These are phyloP conservation scores for Epinephelus cyanopodus DNA, from an alignment of 2,113 vertebrate genomes.

Conservation along the genomic window DNA sequence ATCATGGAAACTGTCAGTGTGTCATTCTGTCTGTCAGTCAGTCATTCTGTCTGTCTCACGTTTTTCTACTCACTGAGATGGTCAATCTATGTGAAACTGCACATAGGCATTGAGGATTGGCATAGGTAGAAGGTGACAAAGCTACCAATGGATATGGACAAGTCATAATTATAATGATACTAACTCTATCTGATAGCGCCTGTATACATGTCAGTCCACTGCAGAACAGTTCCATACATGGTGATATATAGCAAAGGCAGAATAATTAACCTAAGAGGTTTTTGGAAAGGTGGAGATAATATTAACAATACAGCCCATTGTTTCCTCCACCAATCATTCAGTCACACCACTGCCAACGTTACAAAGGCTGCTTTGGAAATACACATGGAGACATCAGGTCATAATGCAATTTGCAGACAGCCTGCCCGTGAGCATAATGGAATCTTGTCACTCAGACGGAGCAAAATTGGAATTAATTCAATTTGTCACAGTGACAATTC, in stretches of 20 bases:
- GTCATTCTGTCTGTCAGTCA: no score
- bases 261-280: background rate
- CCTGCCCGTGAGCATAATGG: constrained; percentile 78
- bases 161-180: no score
- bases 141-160: no score
- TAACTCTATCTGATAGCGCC: background rate
- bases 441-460: constrained; percentile 83
- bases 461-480: constrained; percentile 84
- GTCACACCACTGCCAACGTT: constrained; percentile 59
- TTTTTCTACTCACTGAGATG: no score
- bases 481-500: constrained; percentile 83
- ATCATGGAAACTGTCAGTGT: no score
- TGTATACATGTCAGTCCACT: background rate
- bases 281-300: constrained; percentile 21
- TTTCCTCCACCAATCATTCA: constrained; percentile 65
- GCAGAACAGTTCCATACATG: background rate
- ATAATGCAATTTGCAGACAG: constrained; percentile 81
- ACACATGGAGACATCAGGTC: constrained; percentile 80
- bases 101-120: no score
- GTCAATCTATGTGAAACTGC: no score
- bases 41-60: no score
- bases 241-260: background rate
- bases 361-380: constrained; percentile 66
- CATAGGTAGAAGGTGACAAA: no score
- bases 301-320: constrained; percentile 24